Conservation (phyloP, 2,888 invertebrate species). For the Synergus laeviventris region DNA sequence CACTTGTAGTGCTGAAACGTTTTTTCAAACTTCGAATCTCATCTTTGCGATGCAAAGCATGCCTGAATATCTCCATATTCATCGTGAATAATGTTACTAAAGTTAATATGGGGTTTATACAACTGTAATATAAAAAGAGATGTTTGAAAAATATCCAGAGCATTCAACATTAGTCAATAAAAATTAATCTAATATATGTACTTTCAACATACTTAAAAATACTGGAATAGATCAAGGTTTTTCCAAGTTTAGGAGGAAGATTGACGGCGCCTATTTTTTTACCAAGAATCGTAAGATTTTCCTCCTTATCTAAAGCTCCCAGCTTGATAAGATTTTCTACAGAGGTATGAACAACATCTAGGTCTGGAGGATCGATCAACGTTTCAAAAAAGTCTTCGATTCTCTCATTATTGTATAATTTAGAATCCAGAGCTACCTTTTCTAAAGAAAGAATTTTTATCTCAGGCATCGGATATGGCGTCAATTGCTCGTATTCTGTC, state of each 20-base stretch:
- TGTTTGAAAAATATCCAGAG: conserved; percentile 40
- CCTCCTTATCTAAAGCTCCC: conserved; percentile 79
- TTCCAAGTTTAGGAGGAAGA: conserved; percentile 80
- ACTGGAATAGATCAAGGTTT: conserved; percentile 79
- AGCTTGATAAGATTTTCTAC: conserved; percentile 80
- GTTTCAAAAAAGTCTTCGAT: conserved; percentile 79
- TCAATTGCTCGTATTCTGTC: conserved; percentile 77
- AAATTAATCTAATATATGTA: background rate
- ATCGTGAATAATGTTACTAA: conserved; percentile 76
- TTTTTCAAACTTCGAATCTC: conserved; percentile 78
- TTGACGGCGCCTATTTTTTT: conserved; percentile 77
- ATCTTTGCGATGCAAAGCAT: conserved; percentile 76
- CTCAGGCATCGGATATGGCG: conserved; percentile 80
- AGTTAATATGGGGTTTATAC: conserved; percentile 77
- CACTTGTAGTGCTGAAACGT: conserved; percentile 78
- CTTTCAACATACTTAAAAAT: conserved; percentile 74
- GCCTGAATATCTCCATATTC: conserved; percentile 78
- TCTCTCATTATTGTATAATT: conserved; percentile 79
- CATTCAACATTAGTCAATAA: conserved; percentile 3
- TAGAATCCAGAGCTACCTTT: conserved; percentile 80
- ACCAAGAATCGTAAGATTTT: conserved; percentile 82
- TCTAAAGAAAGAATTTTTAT: conserved; percentile 81
- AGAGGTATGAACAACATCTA: conserved; percentile 78
- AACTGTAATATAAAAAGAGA: conserved; percentile 66
- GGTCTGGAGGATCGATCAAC: conserved; percentile 80